These are phyloP conservation scores for Cercopithecus mona DNA, from an alignment of 2,113 vertebrate genomes.

Conservation along the genomic window DNA sequence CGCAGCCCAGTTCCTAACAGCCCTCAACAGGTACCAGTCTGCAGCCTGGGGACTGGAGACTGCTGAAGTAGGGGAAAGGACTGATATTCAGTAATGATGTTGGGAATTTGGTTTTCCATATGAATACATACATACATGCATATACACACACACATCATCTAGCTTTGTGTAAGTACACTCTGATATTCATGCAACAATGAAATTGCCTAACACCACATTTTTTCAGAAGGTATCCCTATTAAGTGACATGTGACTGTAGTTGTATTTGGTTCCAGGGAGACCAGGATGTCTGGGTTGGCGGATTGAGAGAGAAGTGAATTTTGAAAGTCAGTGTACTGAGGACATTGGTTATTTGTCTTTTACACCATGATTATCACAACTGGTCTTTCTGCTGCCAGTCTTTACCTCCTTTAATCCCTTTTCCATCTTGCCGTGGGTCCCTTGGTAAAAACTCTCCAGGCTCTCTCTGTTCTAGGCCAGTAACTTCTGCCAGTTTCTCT, in stretches of 20 bases:
- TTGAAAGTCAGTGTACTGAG: not conserved
- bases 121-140: not conserved
- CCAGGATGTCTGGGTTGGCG: not conserved
- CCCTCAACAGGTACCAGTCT: too few species aligned
- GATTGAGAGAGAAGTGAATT: not conserved
- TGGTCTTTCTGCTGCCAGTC: not conserved
- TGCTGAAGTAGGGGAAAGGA: not conserved
- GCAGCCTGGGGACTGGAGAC: too few species aligned
- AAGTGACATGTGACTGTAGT: not conserved
- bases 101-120: not conserved
- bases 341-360: not conserved
- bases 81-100: not conserved
- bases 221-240: not conserved
- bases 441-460: not conserved
- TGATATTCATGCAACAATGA: not conserved
- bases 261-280: not conserved
- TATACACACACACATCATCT: not conserved
- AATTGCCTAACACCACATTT: not conserved
- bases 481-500: not conserved
- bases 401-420: not conserved
- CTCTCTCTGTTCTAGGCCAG: not conserved
- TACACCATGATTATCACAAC: not conserved
- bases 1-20: too few species aligned
- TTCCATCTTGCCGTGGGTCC: not conserved
- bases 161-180: not conserved